Percentiles rank a stretch among this genome's conserved stretches.
phyloP scores from a whole-genome alignment of 2,888 invertebrate genomes.

The Aricia artaxerxes region DNA sequence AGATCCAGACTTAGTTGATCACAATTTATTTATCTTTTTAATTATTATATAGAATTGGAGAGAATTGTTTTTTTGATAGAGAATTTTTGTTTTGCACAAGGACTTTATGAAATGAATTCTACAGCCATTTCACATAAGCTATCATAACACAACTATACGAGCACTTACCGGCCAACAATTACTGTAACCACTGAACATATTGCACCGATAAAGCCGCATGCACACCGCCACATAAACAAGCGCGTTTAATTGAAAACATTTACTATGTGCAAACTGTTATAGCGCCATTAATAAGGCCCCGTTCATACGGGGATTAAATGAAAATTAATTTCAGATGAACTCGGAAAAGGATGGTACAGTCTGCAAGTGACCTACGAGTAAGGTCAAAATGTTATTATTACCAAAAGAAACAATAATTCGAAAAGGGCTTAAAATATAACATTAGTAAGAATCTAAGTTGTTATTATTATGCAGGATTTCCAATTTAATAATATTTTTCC shows the following conservation, averaged over 20 bases:
- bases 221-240: constrained; percentile 49
- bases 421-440: too few relatives aligned
- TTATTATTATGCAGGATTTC: background rate
- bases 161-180: constrained; percentile 33
- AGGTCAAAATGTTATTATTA: background rate
- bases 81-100: too few relatives aligned
- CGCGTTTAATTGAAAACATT: constrained; percentile 55
- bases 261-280: constrained; percentile 59
- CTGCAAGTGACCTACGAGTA: background rate
- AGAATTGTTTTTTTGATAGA: too few relatives aligned
- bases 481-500: too few relatives aligned
- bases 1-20: too few relatives aligned
- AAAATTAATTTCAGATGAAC: constrained; percentile 42
- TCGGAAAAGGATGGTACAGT: constrained; percentile 34
- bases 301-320: constrained; percentile 43
- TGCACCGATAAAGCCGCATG: constrained; percentile 35
- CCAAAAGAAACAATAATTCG: background rate
- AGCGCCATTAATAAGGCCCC: constrained; percentile 43
- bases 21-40: too few relatives aligned
- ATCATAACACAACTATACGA: constrained; percentile 17
- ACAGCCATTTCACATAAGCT: background rate
- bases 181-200: constrained; percentile 33
- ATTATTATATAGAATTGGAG: too few relatives aligned
- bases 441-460: background rate
- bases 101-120: background rate